These are phyloP conservation scores for Gobionotothen gibberifrons DNA, from an alignment of 2,797 vertebrate genomes.

Conservation along the genomic window DNA sequence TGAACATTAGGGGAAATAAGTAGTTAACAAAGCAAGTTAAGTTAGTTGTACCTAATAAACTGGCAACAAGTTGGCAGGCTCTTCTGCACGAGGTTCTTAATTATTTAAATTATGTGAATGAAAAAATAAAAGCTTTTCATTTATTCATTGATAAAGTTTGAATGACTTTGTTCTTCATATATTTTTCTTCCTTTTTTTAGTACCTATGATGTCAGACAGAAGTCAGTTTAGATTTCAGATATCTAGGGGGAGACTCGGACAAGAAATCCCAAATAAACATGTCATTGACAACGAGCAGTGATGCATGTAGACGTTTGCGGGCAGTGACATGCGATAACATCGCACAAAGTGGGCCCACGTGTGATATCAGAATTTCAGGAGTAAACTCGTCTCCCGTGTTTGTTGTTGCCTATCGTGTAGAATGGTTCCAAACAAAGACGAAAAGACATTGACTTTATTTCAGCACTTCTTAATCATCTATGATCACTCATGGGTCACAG, in stretches of 20 bases:
- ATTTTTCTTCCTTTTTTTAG: not conserved
- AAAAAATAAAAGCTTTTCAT: not conserved
- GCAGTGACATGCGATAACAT: not conserved
- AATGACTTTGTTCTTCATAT: not conserved
- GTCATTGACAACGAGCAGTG: not conserved
- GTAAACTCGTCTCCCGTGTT: conserved; percentile 18
- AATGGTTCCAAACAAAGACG: conserved; percentile 44
- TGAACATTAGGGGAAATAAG: no score
- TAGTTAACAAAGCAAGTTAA: not conserved
- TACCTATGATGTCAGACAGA: not conserved
- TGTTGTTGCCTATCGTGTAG: conserved; percentile 13
- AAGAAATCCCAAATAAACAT: not conserved
- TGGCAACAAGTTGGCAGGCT: not conserved
- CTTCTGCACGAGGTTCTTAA: not conserved
- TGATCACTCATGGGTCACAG: conserved; percentile 68
- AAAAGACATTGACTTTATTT: conserved; percentile 37
- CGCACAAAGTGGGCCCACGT: not conserved
- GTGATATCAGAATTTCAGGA: not conserved
- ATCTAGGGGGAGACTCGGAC: not conserved
- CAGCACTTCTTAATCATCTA: conserved; percentile 45
- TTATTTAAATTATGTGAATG: not conserved
- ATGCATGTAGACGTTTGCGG: not conserved
- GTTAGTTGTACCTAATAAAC: not conserved
- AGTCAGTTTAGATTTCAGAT: not conserved
- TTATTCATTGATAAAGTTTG: not conserved